Evolutionary conservation across 1,140 invertebrate species (phyloP), one percentile per base, ranked within the genome.

Genomic region (Papilio machaon): DNA sequence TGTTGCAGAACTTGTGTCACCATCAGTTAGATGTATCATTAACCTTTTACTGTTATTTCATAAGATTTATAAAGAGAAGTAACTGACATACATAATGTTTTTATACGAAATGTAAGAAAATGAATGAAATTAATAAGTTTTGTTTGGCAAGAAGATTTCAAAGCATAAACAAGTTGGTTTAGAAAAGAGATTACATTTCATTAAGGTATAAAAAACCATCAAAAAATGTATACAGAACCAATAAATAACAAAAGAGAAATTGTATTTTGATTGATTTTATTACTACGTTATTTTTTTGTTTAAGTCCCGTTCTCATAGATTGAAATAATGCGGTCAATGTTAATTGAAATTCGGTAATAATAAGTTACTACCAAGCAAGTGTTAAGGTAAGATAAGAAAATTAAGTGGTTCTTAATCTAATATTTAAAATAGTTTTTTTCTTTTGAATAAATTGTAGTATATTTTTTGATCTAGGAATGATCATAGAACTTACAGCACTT

Each of bases 271-370:
- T 70, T 70, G 64, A 6, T 67, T 70, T 64, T 67, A 35, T 67
- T 67, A 67, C 13, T 35, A 35, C 35, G n/a, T n/a, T n/a, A n/a
- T n/a, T 1, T 30, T 64, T 70, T 70, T 70, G 35, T 35, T 15
- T 35, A 35, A 70, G 30, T 35, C 35, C 64, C 23, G 64, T 35
- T 70, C 35, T 70, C 64, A 70, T 30, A 70, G 13, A 70, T 70
- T 35, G 64, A 70, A 70, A 35, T 70, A 70, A 70, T 70, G 64
- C 64, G 64, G 64, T 38, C 64, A 70, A 38, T 70, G 64, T 35
- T 70, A 70, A 70, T 38, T 70, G 38, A 70, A 17, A 13, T 70
- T 70, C 30, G 13, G 13, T 70, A 70, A 70, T 70, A 70, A 15
- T 64, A 64, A 64, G 58, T 23, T 60, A 38, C 13, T 15, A 15